A percentile compares a stretch with the other conserved stretches of the same genome.
Evolutionary conservation across 2,888 invertebrate species (phyloP).

Genomic region (Conomelus anceps): DNA sequence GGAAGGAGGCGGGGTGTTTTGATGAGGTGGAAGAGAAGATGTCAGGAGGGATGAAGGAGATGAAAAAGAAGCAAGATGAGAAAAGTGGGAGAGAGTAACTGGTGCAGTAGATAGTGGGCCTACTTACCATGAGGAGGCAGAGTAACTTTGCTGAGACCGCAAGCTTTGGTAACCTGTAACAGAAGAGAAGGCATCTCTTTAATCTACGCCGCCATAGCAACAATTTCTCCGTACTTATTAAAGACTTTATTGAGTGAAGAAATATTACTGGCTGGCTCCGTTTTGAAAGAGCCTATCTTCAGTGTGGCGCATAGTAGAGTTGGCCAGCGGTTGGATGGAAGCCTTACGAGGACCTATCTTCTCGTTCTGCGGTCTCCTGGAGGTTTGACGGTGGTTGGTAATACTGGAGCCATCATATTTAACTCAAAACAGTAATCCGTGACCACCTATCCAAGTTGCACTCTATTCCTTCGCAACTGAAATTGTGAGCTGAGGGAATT

Average conservation of each 20-base stretch:
- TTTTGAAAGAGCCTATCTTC: background rate
- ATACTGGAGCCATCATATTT: background rate
- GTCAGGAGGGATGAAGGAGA: background rate
- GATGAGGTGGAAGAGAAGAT: background rate
- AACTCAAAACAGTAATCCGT: background rate
- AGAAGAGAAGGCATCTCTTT: conserved; percentile 15
- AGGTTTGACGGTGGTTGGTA: background rate
- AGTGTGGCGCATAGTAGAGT: background rate
- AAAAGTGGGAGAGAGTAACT: background rate
- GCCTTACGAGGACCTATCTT: background rate
- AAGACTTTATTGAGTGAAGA: background rate
- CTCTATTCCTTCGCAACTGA: background rate
- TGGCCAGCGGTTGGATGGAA: background rate
- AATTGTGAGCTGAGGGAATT: background rate
- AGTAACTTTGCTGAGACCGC: conserved; percentile 85
- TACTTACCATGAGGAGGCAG: conserved; percentile 81
- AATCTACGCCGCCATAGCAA: background rate
- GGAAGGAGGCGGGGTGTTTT: background rate
- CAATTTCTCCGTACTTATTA: background rate
- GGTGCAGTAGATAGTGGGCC: background rate
- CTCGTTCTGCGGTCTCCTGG: background rate
- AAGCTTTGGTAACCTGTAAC: conserved; percentile 84
- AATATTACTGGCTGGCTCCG: background rate
- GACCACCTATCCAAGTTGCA: background rate
- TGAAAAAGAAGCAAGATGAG: background rate